Evolutionary conservation across 2,113 vertebrate genomes (phyloP), one percentile per base, ranked within the genome.

Genomic region (Melanerpes aurifrons): DNA sequence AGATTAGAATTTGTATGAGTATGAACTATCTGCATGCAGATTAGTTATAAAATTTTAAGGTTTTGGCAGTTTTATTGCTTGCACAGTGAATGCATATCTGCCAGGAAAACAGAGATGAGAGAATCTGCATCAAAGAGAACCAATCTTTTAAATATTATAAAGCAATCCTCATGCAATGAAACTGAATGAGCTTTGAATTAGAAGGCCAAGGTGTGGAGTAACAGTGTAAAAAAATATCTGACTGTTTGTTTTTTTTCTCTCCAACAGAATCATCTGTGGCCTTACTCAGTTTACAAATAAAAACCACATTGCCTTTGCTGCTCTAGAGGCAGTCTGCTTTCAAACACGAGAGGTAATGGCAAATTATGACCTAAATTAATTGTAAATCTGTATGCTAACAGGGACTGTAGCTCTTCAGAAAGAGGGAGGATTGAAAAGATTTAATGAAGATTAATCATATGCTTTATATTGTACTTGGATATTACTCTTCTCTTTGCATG

Each of bases 271-370:
- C 97, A 99, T 99, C 96, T 99, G 99, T 96, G 99, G 99, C 57
- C 98, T 99, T 94, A 99, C 99, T 94, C 99, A 99, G 97, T 99
- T 99, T 98, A 99, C 99, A 92, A 99, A 99, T 97, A 99, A 98
- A 97, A 99, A 97, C 68, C 99, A 99, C 95, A 97, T 99, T 86
- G 99, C 99, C 63, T 99, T 99, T 43, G 99, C 99, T 93, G 99
- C 99, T n/a, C 97, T 99, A 71, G 99, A 99, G 97, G 99, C 99
- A 2, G 99, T 99, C 69, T 99, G 99, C 96, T 99, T 99, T 95
- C 99, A 99, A 97, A 99, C 99, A 84, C 98, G 98, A 98, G 99
- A 99, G 98, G 99, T 99, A 98, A 97, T 76, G 50, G 57, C 63
- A 75, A 87, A 78, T 14, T 64, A 2, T 10, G 6, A 77, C 58